Percentiles rank a stretch among this genome's conserved stretches.
phyloP scores from a whole-genome alignment of 2,113 vertebrate genomes.

The Crotalus horridus region DNA sequence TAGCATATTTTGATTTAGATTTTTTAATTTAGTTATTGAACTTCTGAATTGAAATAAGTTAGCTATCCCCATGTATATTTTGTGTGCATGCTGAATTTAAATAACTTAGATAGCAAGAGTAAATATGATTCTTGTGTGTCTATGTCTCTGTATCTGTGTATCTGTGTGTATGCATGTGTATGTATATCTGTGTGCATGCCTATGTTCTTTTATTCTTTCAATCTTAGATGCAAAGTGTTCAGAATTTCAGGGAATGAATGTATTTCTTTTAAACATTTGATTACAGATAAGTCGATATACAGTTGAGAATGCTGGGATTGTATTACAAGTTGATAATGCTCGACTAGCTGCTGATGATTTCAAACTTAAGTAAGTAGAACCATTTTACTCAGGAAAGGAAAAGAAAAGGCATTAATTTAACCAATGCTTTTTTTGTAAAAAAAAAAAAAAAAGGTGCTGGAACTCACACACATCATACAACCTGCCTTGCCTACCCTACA shows the following conservation, averaged over 20 bases:
- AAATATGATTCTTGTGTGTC: background rate
- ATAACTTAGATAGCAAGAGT: background rate
- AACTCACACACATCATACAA: no score
- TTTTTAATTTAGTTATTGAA: background rate
- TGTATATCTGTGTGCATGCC: background rate
- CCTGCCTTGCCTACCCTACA: no score
- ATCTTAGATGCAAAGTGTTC: background rate
- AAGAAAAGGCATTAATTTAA: background rate
- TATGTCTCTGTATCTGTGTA: background rate
- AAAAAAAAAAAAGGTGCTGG: no score
- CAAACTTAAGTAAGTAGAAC: slow-evolving; percentile 56
- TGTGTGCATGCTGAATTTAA: background rate
- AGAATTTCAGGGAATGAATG: background rate
- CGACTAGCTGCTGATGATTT: slow-evolving; percentile 64
- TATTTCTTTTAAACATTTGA: background rate
- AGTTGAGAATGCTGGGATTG: slow-evolving; percentile 48
- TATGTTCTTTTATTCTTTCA: background rate
- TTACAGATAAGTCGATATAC: slow-evolving; percentile 53
- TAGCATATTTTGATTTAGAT: background rate
- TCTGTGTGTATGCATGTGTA: background rate
- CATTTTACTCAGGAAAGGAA: background rate
- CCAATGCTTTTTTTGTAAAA: no score
- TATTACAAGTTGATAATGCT: slow-evolving; percentile 61
- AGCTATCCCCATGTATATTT: background rate
- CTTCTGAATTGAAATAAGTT: background rate